phyloP scores from a whole-genome alignment of 2,113 vertebrate species.

The Etia nguti region DNA sequence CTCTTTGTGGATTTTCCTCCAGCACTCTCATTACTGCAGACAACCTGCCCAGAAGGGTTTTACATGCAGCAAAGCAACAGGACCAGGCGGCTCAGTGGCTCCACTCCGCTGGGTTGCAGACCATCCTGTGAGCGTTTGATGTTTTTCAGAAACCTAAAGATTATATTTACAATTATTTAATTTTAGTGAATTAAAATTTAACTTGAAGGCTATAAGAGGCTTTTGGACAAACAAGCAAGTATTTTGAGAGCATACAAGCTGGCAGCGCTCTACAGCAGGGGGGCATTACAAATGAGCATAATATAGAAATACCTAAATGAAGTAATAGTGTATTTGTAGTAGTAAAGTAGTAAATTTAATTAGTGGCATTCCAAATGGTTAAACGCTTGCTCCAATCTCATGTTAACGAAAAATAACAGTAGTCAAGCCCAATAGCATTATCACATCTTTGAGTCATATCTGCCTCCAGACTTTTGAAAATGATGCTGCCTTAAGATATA shows the following conservation, averaged over 20 bases:
- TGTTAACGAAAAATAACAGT: not conserved
- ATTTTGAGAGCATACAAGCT: not conserved
- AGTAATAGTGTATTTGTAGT: not conserved
- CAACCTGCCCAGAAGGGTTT: not conserved
- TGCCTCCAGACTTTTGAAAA: not conserved
- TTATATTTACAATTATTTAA: not conserved
- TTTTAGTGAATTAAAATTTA: not conserved
- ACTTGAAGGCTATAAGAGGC: not conserved
- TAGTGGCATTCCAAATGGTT: not conserved
- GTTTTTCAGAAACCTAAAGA: not conserved
- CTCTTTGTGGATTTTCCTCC: not conserved
- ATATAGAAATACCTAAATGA: not conserved
- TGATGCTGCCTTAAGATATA: not conserved
- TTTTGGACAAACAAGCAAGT: not conserved
- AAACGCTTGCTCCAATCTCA: not conserved
- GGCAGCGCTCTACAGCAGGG: not conserved
- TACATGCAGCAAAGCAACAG: not conserved
- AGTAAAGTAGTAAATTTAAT: not conserved
- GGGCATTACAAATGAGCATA: not conserved
- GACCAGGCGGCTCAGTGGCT: not conserved
- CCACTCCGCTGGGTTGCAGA: accelerated
- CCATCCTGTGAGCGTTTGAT: accelerated
- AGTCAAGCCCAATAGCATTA: accelerated
- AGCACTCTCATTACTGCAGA: not conserved
- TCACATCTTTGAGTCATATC: not conserved